phyloP scores from a whole-genome alignment of 2,888 invertebrate genomes.

The Crossocerus cetratus region DNA sequence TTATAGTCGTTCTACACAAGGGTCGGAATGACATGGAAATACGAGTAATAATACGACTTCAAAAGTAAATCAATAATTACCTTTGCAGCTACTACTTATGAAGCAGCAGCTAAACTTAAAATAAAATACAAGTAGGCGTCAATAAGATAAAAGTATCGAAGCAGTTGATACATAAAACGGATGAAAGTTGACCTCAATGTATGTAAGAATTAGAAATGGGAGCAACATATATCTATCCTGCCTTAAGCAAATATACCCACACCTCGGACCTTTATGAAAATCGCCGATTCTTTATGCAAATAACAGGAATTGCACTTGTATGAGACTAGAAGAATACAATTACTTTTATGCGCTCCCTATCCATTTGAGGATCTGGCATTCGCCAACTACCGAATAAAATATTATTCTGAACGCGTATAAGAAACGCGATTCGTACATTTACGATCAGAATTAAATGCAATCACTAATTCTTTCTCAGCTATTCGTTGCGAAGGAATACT shows the following conservation, averaged over 20 bases:
- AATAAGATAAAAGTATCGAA: constrained; percentile 6
- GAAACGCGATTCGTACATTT: neutral
- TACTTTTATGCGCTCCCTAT: neutral
- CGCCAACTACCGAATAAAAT: neutral
- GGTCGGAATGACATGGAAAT: neutral
- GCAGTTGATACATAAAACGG: neutral
- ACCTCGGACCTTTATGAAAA: neutral
- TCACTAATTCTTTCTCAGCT: no score
- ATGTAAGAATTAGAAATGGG: neutral
- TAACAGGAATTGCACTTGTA: constrained; percentile 10
- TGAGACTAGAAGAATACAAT: constrained; percentile 28
- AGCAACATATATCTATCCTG: no score
- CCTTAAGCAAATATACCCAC: no score
- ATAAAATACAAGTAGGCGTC: neutral
- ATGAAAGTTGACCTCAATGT: neutral
- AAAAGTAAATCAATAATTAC: neutral
- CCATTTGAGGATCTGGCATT: no score
- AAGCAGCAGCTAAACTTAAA: neutral
- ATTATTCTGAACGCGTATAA: neutral
- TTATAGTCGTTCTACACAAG: no score
- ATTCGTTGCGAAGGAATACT: no score
- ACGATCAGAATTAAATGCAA: no score
- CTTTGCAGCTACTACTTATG: neutral
- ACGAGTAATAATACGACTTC: neutral
- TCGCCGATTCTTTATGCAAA: neutral